phyloP scores from a whole-genome alignment of 2,113 vertebrate species.

The Drymodes brunneopygia region DNA sequence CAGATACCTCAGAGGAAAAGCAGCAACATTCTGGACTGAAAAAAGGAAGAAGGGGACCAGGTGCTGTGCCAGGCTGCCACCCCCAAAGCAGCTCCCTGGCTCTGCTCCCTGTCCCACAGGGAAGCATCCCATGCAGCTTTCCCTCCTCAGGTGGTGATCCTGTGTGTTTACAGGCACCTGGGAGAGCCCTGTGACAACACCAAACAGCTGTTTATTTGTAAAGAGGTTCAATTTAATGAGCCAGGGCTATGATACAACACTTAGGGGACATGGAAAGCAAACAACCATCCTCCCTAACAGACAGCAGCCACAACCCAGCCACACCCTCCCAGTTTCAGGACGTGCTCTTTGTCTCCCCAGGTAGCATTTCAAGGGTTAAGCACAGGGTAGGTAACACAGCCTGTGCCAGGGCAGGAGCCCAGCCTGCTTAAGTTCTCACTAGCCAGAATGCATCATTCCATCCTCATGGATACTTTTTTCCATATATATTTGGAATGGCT shows the following conservation, averaged over 20 bases:
- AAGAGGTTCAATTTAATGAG: background rate
- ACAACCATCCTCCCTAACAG: background rate
- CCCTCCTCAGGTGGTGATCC: background rate
- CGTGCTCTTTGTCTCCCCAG: background rate
- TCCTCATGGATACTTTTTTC: background rate
- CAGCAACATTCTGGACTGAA: background rate
- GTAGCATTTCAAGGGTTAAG: background rate
- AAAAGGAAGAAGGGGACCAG: background rate
- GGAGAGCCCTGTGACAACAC: background rate
- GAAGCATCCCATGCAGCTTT: background rate
- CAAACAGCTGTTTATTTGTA: background rate
- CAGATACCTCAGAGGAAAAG: background rate
- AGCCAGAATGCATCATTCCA: background rate
- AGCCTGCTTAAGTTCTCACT: background rate
- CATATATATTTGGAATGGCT: rapidly evolving
- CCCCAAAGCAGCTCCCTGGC: background rate
- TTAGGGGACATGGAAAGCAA: background rate
- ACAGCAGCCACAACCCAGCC: background rate
- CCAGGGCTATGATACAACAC: background rate
- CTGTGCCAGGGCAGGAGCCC: background rate
- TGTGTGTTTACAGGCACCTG: background rate
- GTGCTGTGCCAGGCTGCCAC: background rate
- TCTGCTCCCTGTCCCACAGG: background rate
- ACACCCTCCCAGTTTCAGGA: background rate
- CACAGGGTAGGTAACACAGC: background rate